Evolutionary conservation across 1,140 invertebrate species (phyloP).

Genomic region (Polyergus mexicanus): DNA sequence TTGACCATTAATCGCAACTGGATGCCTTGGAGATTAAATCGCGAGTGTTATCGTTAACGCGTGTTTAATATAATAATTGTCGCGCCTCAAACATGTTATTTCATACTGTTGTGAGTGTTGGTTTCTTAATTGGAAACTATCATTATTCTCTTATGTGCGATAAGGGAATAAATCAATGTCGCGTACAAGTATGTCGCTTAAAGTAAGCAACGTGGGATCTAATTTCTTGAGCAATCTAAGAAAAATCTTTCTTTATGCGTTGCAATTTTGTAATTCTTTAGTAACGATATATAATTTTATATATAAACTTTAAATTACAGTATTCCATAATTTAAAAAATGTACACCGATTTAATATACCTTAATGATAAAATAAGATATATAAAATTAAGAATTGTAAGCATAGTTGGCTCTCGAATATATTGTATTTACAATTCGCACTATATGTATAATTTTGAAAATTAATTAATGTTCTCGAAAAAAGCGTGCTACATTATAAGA

Average conservation of each 20-base stretch:
- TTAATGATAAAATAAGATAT: neutral
- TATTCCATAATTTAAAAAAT: neutral
- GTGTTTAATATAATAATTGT: neutral
- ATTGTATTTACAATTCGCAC: neutral
- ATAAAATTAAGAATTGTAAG: neutral
- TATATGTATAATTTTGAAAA: neutral
- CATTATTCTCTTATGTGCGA: too few relatives aligned
- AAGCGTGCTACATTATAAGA: neutral
- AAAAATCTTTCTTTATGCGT: neutral
- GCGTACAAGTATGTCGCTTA: neutral
- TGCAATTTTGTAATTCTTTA: neutral
- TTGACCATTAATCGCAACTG: neutral
- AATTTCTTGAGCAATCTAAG: neutral
- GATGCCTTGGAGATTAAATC: constrained; percentile 25
- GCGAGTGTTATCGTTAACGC: neutral
- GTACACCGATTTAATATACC: neutral
- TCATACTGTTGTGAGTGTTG: neutral
- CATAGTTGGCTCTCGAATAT: too few relatives aligned
- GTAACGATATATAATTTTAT: neutral
- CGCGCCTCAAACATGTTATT: neutral
- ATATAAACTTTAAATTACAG: constrained; percentile 10
- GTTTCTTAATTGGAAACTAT: neutral
- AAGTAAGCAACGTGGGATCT: neutral
- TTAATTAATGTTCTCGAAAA: constrained; percentile 1
- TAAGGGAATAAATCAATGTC: neutral